These are phyloP conservation scores for Meles meles DNA, from an alignment of 2,113 vertebrate species.

Conservation along the genomic window DNA sequence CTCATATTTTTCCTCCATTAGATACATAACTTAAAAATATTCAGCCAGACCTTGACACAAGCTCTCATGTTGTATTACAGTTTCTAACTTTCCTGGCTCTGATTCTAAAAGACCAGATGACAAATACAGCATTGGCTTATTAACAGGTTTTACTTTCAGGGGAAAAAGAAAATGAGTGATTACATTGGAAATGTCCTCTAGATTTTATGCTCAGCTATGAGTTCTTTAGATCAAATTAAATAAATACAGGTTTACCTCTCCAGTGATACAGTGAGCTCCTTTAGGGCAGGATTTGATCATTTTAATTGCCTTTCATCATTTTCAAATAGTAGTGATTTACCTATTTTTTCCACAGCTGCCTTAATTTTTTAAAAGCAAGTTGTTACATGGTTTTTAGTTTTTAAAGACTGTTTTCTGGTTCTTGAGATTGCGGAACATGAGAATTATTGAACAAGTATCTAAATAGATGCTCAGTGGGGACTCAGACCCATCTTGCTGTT, in stretches of 20 bases:
- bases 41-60: background rate
- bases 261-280: background rate
- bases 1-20: background rate
- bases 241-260: background rate
- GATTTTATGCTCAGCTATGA: background rate
- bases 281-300: background rate
- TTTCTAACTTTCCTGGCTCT: background rate
- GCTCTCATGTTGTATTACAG: background rate
- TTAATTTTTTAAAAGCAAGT: background rate
- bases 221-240: background rate
- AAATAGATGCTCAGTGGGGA: accelerated
- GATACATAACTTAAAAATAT: background rate
- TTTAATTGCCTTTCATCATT: constrained; percentile 22
- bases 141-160: background rate
- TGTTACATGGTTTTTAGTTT: background rate
- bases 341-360: background rate
- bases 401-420: background rate
- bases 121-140: background rate
- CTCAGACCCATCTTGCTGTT: background rate
- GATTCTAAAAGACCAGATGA: background rate
- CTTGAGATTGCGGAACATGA: background rate
- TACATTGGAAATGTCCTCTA: background rate
- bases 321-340: background rate
- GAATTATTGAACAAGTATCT: no score
- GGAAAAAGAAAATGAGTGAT: background rate